phyloP scores from a whole-genome alignment of 2,113 vertebrate species.

The Gadus macrocephalus region DNA sequence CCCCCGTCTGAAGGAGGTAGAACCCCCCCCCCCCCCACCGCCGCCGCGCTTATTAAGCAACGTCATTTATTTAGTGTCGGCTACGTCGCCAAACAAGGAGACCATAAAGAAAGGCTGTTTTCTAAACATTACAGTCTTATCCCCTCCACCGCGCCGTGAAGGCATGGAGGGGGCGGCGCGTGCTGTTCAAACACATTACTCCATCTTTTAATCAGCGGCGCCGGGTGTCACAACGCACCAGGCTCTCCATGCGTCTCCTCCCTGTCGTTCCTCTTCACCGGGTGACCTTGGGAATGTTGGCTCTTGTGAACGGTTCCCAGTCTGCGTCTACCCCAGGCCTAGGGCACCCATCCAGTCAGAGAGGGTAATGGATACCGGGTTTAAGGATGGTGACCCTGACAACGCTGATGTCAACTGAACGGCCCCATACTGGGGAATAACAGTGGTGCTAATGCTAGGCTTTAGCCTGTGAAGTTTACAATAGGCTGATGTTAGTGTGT shows the following conservation, averaged over 20 bases:
- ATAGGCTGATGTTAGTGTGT: no score
- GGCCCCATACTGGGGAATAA: no score
- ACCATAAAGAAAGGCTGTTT: slow-evolving; percentile 57
- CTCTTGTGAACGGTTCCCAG: slow-evolving; percentile 82
- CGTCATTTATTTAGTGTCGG: slow-evolving; percentile 63
- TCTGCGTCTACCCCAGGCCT: no score
- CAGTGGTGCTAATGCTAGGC: no score
- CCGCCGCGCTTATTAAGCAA: slow-evolving; percentile 59
- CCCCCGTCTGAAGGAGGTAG: no score
- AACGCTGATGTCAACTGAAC: no score
- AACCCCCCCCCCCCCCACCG: slow-evolving; percentile 6
- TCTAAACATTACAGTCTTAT: slow-evolving; percentile 78
- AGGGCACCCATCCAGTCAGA: no score
- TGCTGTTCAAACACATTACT: slow-evolving; percentile 98
- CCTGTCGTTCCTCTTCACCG: slow-evolving; percentile 88
- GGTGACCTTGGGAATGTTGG: slow-evolving; percentile 98
- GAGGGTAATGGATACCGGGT: no score
- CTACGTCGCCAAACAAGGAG: slow-evolving; percentile 69
- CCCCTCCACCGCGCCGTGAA: slow-evolving; percentile 83
- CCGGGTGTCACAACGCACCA: slow-evolving; percentile 90
- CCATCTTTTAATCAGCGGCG: slow-evolving; percentile 97
- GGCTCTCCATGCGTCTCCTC: slow-evolving; percentile 91
- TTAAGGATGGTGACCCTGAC: no score
- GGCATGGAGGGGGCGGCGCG: slow-evolving; percentile 85
- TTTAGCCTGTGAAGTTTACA: no score